Percentiles rank a stretch among this genome's conserved stretches.
Evolutionary conservation across 1,140 invertebrate genomes (phyloP).

Genomic region (Sipha flava): DNA sequence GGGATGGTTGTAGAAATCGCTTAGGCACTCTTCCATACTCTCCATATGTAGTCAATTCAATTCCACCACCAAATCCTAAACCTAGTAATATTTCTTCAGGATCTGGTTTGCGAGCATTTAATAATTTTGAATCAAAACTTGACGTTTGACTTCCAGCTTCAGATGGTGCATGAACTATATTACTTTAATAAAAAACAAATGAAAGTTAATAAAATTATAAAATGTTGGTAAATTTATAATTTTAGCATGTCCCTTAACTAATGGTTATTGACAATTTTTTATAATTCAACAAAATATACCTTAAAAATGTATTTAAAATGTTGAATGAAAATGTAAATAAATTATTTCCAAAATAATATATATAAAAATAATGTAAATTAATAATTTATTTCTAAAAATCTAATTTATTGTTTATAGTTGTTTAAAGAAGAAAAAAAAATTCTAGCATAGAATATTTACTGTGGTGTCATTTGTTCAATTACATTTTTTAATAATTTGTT

Average conservation of each 20-base stretch:
- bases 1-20: slow-evolving; percentile 51
- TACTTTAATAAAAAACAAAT: slow-evolving; percentile 14
- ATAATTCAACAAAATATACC: too few relatives aligned
- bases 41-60: slow-evolving; percentile 40
- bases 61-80: slow-evolving; percentile 54
- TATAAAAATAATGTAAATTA: background rate
- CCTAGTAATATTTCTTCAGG: slow-evolving; percentile 63
- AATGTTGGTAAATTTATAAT: too few relatives aligned
- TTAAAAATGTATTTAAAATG: too few relatives aligned
- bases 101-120: slow-evolving; percentile 62
- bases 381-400: background rate
- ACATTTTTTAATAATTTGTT: too few relatives aligned
- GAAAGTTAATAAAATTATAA: too few relatives aligned
- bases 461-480: too few relatives aligned
- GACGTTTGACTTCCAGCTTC: slow-evolving; percentile 58
- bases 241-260: too few relatives aligned
- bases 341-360: background rate
- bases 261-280: too few relatives aligned
- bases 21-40: slow-evolving; percentile 52
- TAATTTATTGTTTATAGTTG: too few relatives aligned
- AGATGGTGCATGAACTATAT: slow-evolving; percentile 34
- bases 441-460: too few relatives aligned
- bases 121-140: slow-evolving; percentile 59
- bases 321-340: background rate
- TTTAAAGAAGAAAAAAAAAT: too few relatives aligned